Evolutionary conservation across 2,888 invertebrate genomes (phyloP).

Genomic region (Xanthorhoe designata): DNA sequence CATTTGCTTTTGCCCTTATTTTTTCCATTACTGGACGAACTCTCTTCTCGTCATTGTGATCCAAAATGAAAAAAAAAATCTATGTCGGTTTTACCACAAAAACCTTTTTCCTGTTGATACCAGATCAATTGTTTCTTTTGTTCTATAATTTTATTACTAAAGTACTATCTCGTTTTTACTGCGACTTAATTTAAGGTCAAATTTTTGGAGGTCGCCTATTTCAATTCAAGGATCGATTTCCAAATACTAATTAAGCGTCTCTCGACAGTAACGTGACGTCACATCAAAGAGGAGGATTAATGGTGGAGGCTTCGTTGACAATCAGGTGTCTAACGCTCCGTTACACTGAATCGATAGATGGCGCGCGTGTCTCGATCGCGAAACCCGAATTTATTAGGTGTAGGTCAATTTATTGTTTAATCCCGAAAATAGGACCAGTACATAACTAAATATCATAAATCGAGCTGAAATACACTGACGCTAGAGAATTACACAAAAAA

Average conservation of each 20-base stretch:
- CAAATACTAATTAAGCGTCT: neutral
- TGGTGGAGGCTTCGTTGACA: constrained; percentile 10
- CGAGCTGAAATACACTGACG: too few relatives aligned
- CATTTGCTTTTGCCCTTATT: neutral
- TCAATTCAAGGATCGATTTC: neutral
- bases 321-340: constrained; percentile 12
- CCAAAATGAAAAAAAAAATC: too few relatives aligned
- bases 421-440: neutral
- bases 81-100: too few relatives aligned
- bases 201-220: neutral
- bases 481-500: too few relatives aligned
- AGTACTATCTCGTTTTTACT: neutral
- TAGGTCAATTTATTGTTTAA: neutral
- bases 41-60: neutral
- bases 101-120: too few relatives aligned
- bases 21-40: neutral
- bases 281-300: constrained; percentile 15
- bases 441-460: too few relatives aligned
- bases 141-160: too few relatives aligned
- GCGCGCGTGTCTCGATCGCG: neutral
- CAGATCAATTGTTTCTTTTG: too few relatives aligned
- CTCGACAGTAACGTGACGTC: constrained; percentile 14
- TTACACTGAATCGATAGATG: constrained; percentile 7
- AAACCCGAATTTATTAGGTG: neutral
- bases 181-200: neutral